Evolutionary conservation across 2,888 invertebrate genomes (phyloP), one percentile per base, ranked within the genome.

Genomic region (Clostera curtula): DNA sequence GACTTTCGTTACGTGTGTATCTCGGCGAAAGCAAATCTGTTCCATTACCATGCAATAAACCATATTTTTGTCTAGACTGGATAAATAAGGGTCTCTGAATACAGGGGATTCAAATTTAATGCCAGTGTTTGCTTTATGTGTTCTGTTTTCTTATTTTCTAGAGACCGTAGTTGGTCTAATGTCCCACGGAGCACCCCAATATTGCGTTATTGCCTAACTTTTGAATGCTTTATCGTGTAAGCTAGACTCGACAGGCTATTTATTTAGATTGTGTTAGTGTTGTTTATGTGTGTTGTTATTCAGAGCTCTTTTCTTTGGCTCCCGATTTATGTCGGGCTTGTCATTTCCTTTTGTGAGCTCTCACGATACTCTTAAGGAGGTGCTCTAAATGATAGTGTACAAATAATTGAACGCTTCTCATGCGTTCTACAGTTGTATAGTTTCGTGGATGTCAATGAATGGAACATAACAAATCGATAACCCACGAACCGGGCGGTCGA

Each of bases 51-150:
- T 52, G 48, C 38, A 48, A 56, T 59, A 61, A 57, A 63, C 51
- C 52, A 56, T 47, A 47, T 41, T 60, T 54, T 52, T 36, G 63
- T 68, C 67, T 66, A 66, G 65, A 66, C 63, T 42, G 36, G 46
- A 40, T 41, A 45, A 50, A 56, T 53, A 53, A 55, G 40, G 48
- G 40, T 30, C 29, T 32, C 47, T 38, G 37, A 39, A 44, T 46
- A 40, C 32, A 37, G 43, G 49, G 46, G 47, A 51, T 53, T 47
- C 48, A 49, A 57, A 53, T 58, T 51, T 59, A 55, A 58, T 60
- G 46, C 47, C 31, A 24, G 45, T 54, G 50, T 55, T 56, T 58
- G 49, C 48, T 42, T 46, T 50, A 57, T 61, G 52, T 54, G 56
- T 56, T 56, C 53, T 61, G 49, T 57, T 56, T 46, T 43, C 36